Base-by-base conservation (phyloP, 2,113 vertebrate species). In the Pseudorasbora parva region DNA sequence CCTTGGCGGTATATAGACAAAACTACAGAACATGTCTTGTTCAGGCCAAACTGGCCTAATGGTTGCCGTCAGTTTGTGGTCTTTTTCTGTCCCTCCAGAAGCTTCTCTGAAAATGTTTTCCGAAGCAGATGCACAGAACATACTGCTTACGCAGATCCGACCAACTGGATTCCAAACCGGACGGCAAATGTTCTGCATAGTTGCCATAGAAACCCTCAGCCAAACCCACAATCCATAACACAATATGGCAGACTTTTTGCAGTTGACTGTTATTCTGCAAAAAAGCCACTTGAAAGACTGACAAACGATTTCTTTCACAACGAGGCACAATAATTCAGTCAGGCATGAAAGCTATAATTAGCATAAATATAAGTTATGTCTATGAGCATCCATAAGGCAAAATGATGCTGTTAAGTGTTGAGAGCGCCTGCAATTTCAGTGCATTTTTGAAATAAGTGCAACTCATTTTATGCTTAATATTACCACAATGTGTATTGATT, bases 131-230 rank as follows among this genome's bases (percentile, higher is more conserved):
- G 78, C 49, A 74, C 15, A 25, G 49, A 78, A 25, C 56, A 73
- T 66, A 37, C 54, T 72, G 78, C 71, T 78, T 49, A 64, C 76
- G 23, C 8, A 54, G 30, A 87, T 78, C 56, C 27, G 21, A 57
- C 68, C 47, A 78, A 82, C 72, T 84, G 86, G 59, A 69, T n/a
- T 47, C 51, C 59, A 62, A 84, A 47, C 49, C 17, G 73, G 56
- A 64, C 82, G 64, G 69, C 37, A 66, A 30, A 78, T 78, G 54
- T 82, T 87, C 69, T 79, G 64, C 72, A 81, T 64, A 64, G 82
- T 84, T 84, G 56, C 82, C 82, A 84, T 87, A 75, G 86, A 82
- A 84, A 84, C 74, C 47, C 45, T 62, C 19, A 57, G 54, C 45
- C 33, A 64, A 76, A 56, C 43, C 79, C 78, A 27, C 11, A 71